A percentile compares a stretch with the other conserved stretches of the same genome.
phyloP scores from a whole-genome alignment of 1,140 invertebrate genomes.

The Cydia fagiglandana region DNA sequence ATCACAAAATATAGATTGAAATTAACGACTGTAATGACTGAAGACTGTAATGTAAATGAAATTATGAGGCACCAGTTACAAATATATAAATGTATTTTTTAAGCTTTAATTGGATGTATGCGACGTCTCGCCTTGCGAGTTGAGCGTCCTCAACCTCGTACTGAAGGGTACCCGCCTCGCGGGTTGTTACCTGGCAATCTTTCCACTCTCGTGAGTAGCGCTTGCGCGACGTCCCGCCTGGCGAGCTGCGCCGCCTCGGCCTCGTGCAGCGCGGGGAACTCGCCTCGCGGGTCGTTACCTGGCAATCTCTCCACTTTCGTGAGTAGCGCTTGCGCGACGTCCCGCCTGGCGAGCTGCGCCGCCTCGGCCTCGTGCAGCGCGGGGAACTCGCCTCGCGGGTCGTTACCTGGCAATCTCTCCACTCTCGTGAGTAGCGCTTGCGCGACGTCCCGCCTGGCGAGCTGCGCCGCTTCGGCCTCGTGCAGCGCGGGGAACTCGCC shows the following conservation, averaged over 20 bases:
- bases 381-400: constrained; percentile 88
- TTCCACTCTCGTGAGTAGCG: constrained; percentile 80
- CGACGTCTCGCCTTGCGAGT: neutral
- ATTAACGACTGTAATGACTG: no score
- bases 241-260: constrained; percentile 59
- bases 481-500: constrained; percentile 85
- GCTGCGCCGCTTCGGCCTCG: constrained; percentile 60
- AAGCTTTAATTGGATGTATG: neutral
- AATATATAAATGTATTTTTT: no score
- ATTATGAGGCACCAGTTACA: no score
- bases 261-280: constrained; percentile 83
- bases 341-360: neutral
- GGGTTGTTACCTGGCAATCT: constrained; percentile 78
- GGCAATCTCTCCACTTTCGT: constrained; percentile 81
- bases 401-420: constrained; percentile 80
- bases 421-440: constrained; percentile 77
- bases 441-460: constrained; percentile 1
- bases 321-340: constrained; percentile 56
- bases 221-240: neutral
- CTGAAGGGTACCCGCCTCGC: neutral
- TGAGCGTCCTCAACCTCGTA: constrained; percentile 59
- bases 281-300: constrained; percentile 84
- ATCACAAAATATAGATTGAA: no score
- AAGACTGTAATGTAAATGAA: no score
- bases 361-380: constrained; percentile 76